Conservation (phyloP, 2,888 invertebrate genomes). For the Steinernema carpocapsae region DNA sequence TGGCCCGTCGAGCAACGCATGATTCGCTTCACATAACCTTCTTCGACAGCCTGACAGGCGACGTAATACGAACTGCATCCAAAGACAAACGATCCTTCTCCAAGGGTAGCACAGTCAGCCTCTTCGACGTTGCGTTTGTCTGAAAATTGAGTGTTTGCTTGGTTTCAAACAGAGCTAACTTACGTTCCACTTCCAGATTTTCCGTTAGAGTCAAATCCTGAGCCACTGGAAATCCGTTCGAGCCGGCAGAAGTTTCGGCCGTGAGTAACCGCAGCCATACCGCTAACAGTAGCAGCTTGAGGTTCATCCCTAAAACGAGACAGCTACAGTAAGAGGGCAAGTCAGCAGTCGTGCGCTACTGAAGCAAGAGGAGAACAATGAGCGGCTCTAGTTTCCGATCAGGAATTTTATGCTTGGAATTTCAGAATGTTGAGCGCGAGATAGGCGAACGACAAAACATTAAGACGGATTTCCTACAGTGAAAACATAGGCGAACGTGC, state of each 20-base stretch:
- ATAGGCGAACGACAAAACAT: not conserved
- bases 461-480: too few species aligned
- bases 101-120: not conserved
- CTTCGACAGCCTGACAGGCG: not conserved
- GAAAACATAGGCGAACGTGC: too few species aligned
- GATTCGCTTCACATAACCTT: not conserved
- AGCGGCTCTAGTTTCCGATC: too few species aligned
- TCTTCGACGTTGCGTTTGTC: not conserved
- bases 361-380: too few species aligned
- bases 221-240: not conserved
- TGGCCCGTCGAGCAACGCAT: not conserved
- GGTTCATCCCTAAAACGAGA: conserved; percentile 5
- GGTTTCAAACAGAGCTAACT: not conserved
- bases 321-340: not conserved
- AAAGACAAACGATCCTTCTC: not conserved
- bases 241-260: not conserved
- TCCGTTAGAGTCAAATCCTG: not conserved
- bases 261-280: not conserved
- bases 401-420: too few species aligned
- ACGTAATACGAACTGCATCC: not conserved
- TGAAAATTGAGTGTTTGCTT: not conserved
- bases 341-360: too few species aligned
- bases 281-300: not conserved
- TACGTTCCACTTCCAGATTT: not conserved
- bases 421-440: not conserved